Percentiles rank a stretch among this genome's conserved stretches.
These are phyloP conservation scores for Antedon mediterranea DNA, from an alignment of 53 echinoderm and acorn worm genomes.

Conservation along the genomic window DNA sequence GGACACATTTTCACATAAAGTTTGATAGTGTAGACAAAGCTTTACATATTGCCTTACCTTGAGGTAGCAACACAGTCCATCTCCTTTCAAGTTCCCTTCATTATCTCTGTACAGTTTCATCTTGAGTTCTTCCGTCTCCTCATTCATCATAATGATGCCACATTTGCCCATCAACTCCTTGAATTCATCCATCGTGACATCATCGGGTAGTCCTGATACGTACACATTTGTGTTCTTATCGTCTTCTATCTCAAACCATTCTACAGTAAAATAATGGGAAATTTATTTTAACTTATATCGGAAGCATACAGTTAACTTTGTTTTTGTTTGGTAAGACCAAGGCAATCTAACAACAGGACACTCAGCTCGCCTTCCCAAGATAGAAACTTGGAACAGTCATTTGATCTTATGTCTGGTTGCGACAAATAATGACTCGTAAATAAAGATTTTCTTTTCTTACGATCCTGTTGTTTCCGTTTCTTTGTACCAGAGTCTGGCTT, in stretches of 20 bases:
- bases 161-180: constrained; percentile 76
- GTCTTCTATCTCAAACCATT: constrained; percentile 79
- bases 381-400: no score
- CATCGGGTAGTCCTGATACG: constrained; percentile 78
- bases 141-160: constrained; percentile 89
- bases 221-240: constrained; percentile 84
- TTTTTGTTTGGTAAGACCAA: no score
- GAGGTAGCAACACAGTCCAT: constrained; percentile 82
- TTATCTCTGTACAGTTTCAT: constrained; percentile 71
- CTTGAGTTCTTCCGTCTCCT: constrained; percentile 72
- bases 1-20: no score
- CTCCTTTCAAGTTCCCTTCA: constrained; percentile 67
- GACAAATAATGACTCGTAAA: no score
- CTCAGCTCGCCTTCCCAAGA: no score
- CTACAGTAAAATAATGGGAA: constrained; percentile 9
- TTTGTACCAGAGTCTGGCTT: background rate
- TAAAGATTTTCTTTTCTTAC: background rate
- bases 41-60: constrained; percentile 80
- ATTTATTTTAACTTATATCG: no score
- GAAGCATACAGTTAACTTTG: no score
- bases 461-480: constrained; percentile 7
- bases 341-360: no score
- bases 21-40: no score
- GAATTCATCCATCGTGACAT: constrained; percentile 61
- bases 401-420: no score